Conservation (phyloP, 1,140 invertebrate species). For the Pachypsylla venusta region DNA sequence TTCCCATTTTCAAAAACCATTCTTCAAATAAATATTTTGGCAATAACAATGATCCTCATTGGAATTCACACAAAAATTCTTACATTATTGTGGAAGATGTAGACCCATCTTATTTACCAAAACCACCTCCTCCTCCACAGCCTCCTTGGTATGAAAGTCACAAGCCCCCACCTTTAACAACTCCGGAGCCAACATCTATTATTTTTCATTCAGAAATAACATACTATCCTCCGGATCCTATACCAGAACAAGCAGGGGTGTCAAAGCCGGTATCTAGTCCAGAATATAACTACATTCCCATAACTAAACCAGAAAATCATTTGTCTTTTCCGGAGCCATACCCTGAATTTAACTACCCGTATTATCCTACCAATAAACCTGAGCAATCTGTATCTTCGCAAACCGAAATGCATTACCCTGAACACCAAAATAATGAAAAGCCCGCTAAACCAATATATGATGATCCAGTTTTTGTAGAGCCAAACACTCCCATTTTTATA, state of each 20-base stretch:
- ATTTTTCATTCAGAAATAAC: conserved; percentile 4
- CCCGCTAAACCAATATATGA: background rate
- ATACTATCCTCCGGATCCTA: background rate
- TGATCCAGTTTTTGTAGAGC: conserved; percentile 4
- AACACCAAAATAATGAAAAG: background rate
- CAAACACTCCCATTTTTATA: conserved; percentile 3
- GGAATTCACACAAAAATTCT: background rate
- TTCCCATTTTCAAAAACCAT: background rate
- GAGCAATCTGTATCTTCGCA: background rate
- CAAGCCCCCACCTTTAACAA: background rate
- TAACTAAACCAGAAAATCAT: background rate
- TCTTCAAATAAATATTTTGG: background rate
- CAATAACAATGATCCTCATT: background rate
- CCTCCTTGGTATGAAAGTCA: background rate
- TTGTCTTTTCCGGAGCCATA: background rate
- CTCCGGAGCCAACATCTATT: background rate
- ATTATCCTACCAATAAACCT: background rate
- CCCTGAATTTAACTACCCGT: background rate
- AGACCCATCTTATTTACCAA: background rate
- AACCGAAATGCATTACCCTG: background rate
- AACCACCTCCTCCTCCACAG: background rate
- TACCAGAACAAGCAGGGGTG: background rate
- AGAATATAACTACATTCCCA: background rate
- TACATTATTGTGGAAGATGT: conserved; percentile 5
- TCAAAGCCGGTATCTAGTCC: background rate